Conservation (phyloP, 1,140 invertebrate genomes). For the Globodera ellingtonae region DNA sequence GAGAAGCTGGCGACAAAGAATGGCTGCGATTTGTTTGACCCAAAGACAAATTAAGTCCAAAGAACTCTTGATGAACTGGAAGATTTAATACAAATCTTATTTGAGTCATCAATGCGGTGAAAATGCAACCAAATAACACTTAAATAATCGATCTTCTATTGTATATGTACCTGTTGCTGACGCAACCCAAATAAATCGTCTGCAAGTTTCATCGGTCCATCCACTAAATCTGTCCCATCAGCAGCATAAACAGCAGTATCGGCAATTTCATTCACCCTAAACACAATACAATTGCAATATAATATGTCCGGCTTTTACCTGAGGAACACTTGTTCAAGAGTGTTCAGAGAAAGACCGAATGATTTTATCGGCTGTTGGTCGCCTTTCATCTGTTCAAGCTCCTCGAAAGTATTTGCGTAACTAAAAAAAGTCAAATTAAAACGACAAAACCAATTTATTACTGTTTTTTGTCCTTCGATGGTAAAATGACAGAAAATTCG, state of each 20-base stretch:
- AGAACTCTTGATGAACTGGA: neutral
- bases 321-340: conserved; percentile 54
- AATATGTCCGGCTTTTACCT: conserved; percentile 4
- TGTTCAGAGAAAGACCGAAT: conserved; percentile 54
- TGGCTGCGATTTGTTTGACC: neutral
- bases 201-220: conserved; percentile 15
- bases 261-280: conserved; percentile 50
- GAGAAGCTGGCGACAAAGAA: neutral
- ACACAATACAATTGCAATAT: conserved; percentile 3
- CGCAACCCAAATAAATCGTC: conserved; percentile 10
- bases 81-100: neutral
- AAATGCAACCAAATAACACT: no score
- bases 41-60: neutral
- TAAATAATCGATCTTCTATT: no score
- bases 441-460: conserved; percentile 1
- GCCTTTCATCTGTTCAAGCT: conserved; percentile 37
- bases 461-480: conserved; percentile 45
- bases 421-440: neutral
- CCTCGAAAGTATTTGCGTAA: conserved; percentile 50
- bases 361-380: conserved; percentile 40
- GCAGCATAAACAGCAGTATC: conserved; percentile 20
- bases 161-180: conserved; percentile 7
- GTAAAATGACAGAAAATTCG: conserved; percentile 49
- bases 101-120: no score
- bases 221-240: conserved; percentile 17